These are phyloP conservation scores for Creontiades dilutus DNA, from an alignment of 2,888 invertebrate species.

Conservation along the genomic window DNA sequence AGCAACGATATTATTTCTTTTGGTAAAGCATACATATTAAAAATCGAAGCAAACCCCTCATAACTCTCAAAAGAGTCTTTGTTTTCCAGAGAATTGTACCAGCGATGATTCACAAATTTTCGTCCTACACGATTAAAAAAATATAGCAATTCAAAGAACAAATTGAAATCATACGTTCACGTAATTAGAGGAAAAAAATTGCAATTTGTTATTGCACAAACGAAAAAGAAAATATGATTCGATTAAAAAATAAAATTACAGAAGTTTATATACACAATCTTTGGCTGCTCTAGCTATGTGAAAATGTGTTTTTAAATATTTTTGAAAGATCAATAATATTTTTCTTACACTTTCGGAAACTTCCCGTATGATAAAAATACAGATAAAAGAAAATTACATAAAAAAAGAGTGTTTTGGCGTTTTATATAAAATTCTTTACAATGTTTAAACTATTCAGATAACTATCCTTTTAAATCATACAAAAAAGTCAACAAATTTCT, in stretches of 20 bases:
- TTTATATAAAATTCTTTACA: conserved; percentile 11
- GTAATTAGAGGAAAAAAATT: conserved; percentile 57
- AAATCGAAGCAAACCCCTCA: background rate
- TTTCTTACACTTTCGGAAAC: conserved; percentile 45
- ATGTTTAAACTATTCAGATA: conserved; percentile 7
- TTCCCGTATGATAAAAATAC: conserved; percentile 51
- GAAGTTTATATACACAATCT: conserved; percentile 73
- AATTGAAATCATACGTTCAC: conserved; percentile 15
- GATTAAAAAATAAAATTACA: conserved; percentile 56
- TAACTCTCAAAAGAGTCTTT: background rate
- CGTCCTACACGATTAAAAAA: background rate
- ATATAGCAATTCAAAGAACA: background rate
- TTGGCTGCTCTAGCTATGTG: conserved; percentile 75
- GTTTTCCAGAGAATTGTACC: background rate
- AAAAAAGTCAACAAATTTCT: conserved; percentile 43
- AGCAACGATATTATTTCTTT: conserved; percentile 46
- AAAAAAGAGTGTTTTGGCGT: conserved; percentile 3
- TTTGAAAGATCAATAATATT: conserved; percentile 12
- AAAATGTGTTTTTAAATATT: conserved; percentile 61
- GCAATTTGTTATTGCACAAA: conserved; percentile 73
- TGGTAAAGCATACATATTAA: background rate
- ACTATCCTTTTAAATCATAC: conserved; percentile 29
- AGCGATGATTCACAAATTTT: background rate
- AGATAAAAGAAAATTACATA: conserved; percentile 61
- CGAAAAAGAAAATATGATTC: conserved; percentile 58